These are phyloP conservation scores for Vidua chalybeata DNA, from an alignment of 2,113 vertebrate genomes.

Conservation along the genomic window DNA sequence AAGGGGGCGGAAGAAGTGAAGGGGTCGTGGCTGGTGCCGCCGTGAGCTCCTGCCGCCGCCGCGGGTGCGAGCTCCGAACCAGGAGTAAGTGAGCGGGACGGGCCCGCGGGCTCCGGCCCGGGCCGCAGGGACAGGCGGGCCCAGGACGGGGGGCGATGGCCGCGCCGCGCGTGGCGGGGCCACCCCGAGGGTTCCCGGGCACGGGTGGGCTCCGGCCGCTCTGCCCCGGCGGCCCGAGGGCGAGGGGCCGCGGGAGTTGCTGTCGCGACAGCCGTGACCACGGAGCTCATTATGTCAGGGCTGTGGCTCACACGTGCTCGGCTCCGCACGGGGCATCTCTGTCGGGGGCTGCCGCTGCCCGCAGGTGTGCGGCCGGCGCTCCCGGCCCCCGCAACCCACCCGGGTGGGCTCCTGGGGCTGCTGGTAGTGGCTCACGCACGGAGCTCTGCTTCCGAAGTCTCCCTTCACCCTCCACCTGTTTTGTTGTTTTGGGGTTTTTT, in stretches of 20 bases:
- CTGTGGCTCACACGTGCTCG: background rate
- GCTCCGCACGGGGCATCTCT: background rate
- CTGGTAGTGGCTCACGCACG: accelerated
- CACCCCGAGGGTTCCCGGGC: background rate
- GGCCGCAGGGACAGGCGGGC: background rate
- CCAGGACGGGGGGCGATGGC: background rate
- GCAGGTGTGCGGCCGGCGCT: background rate
- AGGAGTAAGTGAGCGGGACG: background rate
- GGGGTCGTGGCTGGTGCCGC: background rate
- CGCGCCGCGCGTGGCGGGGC: background rate
- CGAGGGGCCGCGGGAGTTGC: background rate
- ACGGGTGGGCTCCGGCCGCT: too few relatives aligned
- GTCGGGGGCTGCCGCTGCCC: background rate
- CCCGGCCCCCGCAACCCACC: accelerated
- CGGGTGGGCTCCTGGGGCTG: background rate
- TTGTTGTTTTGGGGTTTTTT: background rate
- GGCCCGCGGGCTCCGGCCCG: too few relatives aligned
- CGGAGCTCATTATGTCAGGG: accelerated
- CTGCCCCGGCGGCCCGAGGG: background rate
- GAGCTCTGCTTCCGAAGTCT: accelerated
- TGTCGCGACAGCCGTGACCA: background rate
- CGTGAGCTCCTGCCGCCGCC: background rate
- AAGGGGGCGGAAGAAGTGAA: background rate
- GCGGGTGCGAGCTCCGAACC: background rate
- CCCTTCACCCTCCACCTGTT: background rate